Percentiles rank a stretch among this genome's conserved stretches.
phyloP scores from a whole-genome alignment of 2,888 invertebrate species.

The Busseola fusca region DNA sequence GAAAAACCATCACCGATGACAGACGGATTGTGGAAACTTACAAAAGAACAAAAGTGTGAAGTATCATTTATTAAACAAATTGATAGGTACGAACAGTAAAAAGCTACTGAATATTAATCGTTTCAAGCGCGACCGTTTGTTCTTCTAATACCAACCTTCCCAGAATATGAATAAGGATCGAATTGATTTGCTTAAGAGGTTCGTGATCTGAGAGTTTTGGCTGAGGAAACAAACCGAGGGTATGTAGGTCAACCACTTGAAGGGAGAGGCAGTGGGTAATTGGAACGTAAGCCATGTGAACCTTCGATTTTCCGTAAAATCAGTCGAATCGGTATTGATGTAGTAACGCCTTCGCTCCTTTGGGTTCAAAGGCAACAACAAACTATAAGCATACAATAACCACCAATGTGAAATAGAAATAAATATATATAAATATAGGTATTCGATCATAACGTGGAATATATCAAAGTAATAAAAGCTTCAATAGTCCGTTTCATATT shows the following conservation, averaged over 20 bases:
- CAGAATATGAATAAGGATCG: slow-evolving; percentile 61
- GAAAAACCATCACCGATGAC: slow-evolving; percentile 33
- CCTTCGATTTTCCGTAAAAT: slow-evolving; percentile 68
- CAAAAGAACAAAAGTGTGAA: slow-evolving; percentile 63
- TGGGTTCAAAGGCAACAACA: slow-evolving; percentile 32
- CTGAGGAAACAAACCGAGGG: slow-evolving; percentile 56
- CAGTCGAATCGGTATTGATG: slow-evolving; percentile 54
- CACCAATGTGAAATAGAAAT: slow-evolving; percentile 3
- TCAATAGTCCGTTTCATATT: slow-evolving; percentile 8
- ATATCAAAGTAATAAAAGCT: background rate
- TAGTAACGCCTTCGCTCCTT: slow-evolving; percentile 44
- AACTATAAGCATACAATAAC: slow-evolving; percentile 23
- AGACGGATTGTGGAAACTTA: slow-evolving; percentile 50
- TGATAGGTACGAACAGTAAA: slow-evolving; percentile 71
- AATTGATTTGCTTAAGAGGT: slow-evolving; percentile 63
- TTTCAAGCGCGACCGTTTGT: slow-evolving; percentile 49
- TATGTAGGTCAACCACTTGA: slow-evolving; percentile 75
- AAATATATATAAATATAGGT: background rate
- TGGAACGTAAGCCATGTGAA: slow-evolving; percentile 69
- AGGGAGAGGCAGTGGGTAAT: slow-evolving; percentile 69
- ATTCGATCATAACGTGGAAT: background rate
- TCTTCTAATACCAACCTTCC: slow-evolving; percentile 64
- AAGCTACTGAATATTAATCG: slow-evolving; percentile 71
- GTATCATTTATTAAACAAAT: slow-evolving; percentile 69
- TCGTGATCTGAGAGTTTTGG: slow-evolving; percentile 65